Conservation (phyloP, 2,797 vertebrate genomes). For the Xenentodon cancila region DNA sequence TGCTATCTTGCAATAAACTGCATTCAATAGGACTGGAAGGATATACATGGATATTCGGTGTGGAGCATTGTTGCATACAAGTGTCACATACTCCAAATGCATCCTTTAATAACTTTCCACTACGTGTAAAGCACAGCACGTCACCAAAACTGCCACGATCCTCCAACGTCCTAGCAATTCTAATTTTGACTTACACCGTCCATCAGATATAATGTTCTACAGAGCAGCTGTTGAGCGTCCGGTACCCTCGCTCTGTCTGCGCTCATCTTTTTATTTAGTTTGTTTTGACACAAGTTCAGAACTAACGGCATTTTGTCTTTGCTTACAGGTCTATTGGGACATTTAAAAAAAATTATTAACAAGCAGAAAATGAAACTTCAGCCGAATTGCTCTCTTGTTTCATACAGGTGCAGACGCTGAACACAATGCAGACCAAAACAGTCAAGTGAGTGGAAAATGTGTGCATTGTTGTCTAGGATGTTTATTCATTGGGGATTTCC, state of each 20-base stretch:
- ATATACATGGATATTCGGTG: conserved; percentile 69
- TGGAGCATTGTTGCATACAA: conserved; percentile 48
- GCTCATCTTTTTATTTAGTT: too few species aligned
- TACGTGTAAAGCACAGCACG: conserved; percentile 40
- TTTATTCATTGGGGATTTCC: too few species aligned
- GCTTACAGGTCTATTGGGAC: too few species aligned
- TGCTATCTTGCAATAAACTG: conserved; percentile 60
- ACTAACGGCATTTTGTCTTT: too few species aligned
- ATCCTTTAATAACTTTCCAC: conserved; percentile 56
- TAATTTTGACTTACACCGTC: conserved; percentile 47
- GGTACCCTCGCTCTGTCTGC: not conserved
- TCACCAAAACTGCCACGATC: conserved; percentile 41
- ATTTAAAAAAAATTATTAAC: too few species aligned
- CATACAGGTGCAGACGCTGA: too few species aligned
- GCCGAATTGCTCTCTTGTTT: too few species aligned
- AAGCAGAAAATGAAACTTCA: too few species aligned
- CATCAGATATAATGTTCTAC: conserved; percentile 31
- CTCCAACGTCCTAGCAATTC: conserved; percentile 45
- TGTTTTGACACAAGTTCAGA: too few species aligned
- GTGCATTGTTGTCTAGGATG: too few species aligned
- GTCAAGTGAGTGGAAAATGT: too few species aligned
- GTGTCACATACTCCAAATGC: conserved; percentile 62
- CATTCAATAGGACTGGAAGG: conserved; percentile 49
- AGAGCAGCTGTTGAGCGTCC: conserved; percentile 31
- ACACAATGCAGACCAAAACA: too few species aligned